Conservation (phyloP, 1,140 invertebrate genomes). For the Samia ricini region DNA sequence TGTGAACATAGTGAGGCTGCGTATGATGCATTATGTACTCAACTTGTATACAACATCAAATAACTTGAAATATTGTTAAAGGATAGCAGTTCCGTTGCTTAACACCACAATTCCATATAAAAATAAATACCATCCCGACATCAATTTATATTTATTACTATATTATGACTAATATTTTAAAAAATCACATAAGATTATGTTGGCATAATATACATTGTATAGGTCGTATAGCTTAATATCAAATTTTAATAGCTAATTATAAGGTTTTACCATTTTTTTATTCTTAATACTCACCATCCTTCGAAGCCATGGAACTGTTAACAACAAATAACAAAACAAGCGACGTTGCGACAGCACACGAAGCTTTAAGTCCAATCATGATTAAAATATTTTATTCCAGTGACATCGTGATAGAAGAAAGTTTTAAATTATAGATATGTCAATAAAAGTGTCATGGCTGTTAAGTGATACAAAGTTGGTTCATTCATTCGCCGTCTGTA, state of each 20-base stretch:
- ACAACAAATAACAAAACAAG: constrained; percentile 42
- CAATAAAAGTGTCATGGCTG: constrained; percentile 50
- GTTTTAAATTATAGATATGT: constrained; percentile 49
- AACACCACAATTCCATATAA: too few relatives aligned
- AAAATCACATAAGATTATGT: too few relatives aligned
- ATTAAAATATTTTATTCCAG: constrained; percentile 31
- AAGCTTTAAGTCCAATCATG: constrained; percentile 48
- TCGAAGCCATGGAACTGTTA: constrained; percentile 40
- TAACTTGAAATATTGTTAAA: too few relatives aligned
- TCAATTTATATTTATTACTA: too few relatives aligned
- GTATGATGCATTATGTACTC: too few relatives aligned
- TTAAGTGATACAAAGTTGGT: constrained; percentile 41
- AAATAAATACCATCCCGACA: too few relatives aligned
- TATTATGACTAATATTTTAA: too few relatives aligned
- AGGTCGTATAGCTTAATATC: neutral
- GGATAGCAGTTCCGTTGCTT: too few relatives aligned
- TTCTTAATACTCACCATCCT: constrained; percentile 54
- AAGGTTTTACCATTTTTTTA: neutral
- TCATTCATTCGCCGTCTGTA: constrained; percentile 61
- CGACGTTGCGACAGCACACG: constrained; percentile 29
- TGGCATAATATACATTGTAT: constrained; percentile 1
- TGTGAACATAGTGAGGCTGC: too few relatives aligned
- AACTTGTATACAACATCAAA: too few relatives aligned
- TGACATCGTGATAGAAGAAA: constrained; percentile 51
- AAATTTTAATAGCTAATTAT: neutral